Conservation (phyloP, 2,888 invertebrate species). For the Archips xylosteana region DNA sequence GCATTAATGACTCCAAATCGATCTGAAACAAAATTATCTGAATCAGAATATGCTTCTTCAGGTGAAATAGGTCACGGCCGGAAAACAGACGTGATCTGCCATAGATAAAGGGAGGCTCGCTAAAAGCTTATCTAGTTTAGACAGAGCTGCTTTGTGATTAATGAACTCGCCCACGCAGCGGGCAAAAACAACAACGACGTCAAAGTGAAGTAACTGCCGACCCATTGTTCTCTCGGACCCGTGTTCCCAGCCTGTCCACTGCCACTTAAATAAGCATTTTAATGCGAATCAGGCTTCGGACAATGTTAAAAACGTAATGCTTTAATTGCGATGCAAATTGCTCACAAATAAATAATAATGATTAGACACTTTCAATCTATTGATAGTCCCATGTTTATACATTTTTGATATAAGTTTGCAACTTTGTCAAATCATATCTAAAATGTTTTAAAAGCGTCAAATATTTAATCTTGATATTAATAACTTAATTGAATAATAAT, state of each 20-base stretch:
- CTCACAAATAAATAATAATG: background rate
- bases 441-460: too few species aligned
- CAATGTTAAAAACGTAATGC: background rate
- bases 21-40: slow-evolving; percentile 63
- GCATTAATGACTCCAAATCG: slow-evolving; percentile 73
- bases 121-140: slow-evolving; percentile 70
- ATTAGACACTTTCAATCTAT: too few species aligned
- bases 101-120: slow-evolving; percentile 64
- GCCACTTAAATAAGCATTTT: slow-evolving; percentile 50
- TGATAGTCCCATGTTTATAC: too few species aligned
- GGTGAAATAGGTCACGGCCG: slow-evolving; percentile 40
- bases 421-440: too few species aligned
- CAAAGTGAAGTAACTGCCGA: slow-evolving; percentile 66
- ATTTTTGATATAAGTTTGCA: too few species aligned
- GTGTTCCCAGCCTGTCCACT: slow-evolving; percentile 54
- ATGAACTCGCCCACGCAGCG: slow-evolving; percentile 73
- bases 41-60: slow-evolving; percentile 38
- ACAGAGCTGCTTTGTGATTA: slow-evolving; percentile 77
- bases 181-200: slow-evolving; percentile 74
- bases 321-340: background rate
- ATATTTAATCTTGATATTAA: too few species aligned
- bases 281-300: slow-evolving; percentile 33
- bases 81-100: slow-evolving; percentile 54
- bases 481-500: too few species aligned
- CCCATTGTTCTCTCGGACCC: slow-evolving; percentile 65